Evolutionary conservation across 2,888 invertebrate genomes (phyloP).

Genomic region (Lordiphosa andalusiaca): DNA sequence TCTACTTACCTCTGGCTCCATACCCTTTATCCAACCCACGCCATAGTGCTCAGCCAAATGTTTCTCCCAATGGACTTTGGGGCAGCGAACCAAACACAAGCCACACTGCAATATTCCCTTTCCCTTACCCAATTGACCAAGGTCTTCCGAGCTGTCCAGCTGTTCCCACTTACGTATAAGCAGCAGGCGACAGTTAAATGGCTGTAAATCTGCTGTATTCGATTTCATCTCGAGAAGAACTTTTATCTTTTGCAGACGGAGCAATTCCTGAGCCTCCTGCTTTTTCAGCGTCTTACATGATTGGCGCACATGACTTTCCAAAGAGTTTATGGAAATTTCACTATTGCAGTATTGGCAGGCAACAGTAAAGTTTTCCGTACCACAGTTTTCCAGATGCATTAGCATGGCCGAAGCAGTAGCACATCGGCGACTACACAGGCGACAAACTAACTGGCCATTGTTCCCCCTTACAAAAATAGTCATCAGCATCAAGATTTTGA

Average conservation of each 20-base stretch:
- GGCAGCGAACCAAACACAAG: background rate
- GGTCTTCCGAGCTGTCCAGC: background rate
- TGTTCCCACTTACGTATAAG: constrained; percentile 7
- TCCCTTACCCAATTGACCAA: background rate
- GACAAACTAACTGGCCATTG: background rate
- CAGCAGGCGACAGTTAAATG: constrained; percentile 1
- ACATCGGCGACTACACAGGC: constrained; percentile 2
- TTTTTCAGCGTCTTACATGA: background rate
- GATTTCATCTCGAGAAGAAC: no score
- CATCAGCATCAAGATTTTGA: background rate
- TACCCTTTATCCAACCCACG: constrained; percentile 1
- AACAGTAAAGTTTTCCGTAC: background rate
- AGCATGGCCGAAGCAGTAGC: background rate
- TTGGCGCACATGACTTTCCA: background rate
- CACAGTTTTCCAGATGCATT: constrained; percentile 1
- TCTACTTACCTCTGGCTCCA: no score
- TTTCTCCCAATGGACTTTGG: background rate
- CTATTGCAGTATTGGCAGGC: background rate
- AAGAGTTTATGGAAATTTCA: background rate
- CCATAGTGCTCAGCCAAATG: constrained; percentile 7
- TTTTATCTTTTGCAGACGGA: no score
- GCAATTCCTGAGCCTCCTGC: no score
- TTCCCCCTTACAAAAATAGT: background rate
- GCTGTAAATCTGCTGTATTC: background rate
- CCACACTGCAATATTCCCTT: constrained; percentile 1